Percentiles rank a stretch among this genome's conserved stretches.
phyloP scores from a whole-genome alignment of 2,113 vertebrate genomes.

The Podocnemis expansa region DNA sequence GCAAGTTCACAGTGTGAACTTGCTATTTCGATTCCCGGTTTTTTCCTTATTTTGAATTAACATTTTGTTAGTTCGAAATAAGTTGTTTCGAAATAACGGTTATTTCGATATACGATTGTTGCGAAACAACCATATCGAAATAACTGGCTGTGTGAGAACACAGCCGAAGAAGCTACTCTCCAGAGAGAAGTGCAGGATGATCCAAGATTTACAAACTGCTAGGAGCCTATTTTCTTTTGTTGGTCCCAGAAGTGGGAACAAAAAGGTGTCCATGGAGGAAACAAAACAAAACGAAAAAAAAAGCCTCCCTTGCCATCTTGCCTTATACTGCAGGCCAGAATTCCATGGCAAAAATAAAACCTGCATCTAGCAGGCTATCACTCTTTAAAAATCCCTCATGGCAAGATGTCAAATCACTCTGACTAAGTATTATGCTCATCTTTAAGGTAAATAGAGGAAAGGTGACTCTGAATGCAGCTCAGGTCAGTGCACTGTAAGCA shows the following conservation, averaged over 20 bases:
- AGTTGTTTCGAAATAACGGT: too few species aligned
- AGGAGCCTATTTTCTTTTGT: rapidly evolving
- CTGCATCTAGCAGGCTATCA: neutral
- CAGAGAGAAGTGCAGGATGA: rapidly evolving
- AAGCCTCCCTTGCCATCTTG: neutral
- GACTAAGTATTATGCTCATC: rapidly evolving
- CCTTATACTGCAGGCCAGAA: rapidly evolving
- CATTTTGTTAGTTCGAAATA: too few species aligned
- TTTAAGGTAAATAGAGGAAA: neutral
- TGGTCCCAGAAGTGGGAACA: rapidly evolving
- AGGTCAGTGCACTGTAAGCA: neutral
- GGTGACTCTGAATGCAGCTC: neutral
- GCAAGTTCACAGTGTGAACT: too few species aligned
- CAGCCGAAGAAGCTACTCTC: neutral
- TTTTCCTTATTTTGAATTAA: too few species aligned
- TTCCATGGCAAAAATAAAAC: rapidly evolving
- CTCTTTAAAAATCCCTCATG: neutral
- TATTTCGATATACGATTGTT: too few species aligned
- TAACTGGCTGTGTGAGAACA: too few species aligned
- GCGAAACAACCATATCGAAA: too few species aligned
- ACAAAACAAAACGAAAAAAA: rapidly evolving
- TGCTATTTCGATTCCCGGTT: too few species aligned
- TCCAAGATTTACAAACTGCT: rapidly evolving
- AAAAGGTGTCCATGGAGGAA: neutral
- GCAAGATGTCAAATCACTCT: rapidly evolving